These are phyloP conservation scores for Hylyphantes graminicola DNA, from an alignment of 1,140 invertebrate genomes.

Conservation along the genomic window DNA sequence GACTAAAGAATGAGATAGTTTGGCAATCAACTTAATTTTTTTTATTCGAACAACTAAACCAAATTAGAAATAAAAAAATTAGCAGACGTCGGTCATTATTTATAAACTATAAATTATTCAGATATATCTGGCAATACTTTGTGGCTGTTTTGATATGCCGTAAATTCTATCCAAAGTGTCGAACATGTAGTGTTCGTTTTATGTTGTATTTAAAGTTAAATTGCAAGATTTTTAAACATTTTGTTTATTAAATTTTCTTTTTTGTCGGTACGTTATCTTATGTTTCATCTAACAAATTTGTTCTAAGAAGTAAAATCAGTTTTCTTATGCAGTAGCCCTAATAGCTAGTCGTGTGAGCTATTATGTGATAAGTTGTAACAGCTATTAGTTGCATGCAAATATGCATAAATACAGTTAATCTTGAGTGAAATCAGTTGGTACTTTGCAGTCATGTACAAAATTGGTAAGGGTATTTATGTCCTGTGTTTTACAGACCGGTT, in stretches of 20 bases:
- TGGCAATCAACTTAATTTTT: too few species aligned
- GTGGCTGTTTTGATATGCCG: conserved; percentile 49
- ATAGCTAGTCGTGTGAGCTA: background rate
- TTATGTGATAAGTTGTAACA: background rate
- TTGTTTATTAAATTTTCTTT: conserved; percentile 22
- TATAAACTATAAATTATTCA: too few species aligned
- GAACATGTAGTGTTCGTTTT: conserved; percentile 51
- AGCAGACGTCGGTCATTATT: too few species aligned
- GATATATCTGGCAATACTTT: conserved; percentile 21
- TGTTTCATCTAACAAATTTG: background rate
- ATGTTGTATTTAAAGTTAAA: conserved; percentile 23
- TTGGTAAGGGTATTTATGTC: background rate
- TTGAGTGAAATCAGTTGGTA: too few species aligned
- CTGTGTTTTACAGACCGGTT: background rate
- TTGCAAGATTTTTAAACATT: conserved; percentile 16
- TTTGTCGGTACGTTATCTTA: background rate
- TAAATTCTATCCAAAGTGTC: conserved; percentile 33
- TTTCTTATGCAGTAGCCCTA: conserved; percentile 7
- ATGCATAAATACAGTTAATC: too few species aligned
- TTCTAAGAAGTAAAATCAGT: background rate
- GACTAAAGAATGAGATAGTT: too few species aligned
- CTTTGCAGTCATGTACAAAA: background rate
- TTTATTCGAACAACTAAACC: too few species aligned
- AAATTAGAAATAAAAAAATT: too few species aligned
- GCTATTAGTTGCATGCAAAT: too few species aligned